These are phyloP conservation scores for Corythaixoides concolor DNA, from an alignment of 2,113 vertebrate species.

Conservation along the genomic window DNA sequence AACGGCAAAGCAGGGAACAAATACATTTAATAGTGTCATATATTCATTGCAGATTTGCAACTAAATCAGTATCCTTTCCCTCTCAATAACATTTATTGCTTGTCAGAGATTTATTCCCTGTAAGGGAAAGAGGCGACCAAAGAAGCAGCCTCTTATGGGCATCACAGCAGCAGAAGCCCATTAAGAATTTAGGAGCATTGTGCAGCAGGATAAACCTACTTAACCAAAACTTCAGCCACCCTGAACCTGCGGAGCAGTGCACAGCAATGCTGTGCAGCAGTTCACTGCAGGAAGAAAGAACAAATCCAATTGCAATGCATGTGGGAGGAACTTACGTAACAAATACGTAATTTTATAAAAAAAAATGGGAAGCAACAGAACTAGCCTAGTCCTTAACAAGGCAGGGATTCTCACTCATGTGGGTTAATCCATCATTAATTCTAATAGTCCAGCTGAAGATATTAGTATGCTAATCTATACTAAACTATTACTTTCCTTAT, in stretches of 20 bases:
- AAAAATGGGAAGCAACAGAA: neutral
- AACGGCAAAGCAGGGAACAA: neutral
- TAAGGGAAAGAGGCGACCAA: neutral
- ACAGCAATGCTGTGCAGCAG: neutral
- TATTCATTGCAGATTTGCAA: neutral
- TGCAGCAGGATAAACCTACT: neutral
- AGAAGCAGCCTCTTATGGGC: neutral
- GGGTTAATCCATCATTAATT: conserved; percentile 18
- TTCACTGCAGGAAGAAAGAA: neutral
- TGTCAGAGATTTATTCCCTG: neutral
- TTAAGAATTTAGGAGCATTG: neutral
- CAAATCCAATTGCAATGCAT: neutral
- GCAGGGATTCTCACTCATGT: neutral
- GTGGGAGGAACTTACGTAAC: conserved; percentile 10
- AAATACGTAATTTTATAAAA: neutral
- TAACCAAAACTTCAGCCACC: neutral
- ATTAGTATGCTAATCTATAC: conserved; percentile 41
- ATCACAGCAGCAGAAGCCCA: neutral
- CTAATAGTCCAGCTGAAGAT: conserved; percentile 25
- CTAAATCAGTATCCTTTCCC: neutral
- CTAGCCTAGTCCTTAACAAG: neutral
- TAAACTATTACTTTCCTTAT: conserved; percentile 13
- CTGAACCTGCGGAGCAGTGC: neutral
- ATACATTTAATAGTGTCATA: neutral
- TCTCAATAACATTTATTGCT: neutral